Conservation (phyloP, 2,888 invertebrate genomes). For the Diarsia dahlii region DNA sequence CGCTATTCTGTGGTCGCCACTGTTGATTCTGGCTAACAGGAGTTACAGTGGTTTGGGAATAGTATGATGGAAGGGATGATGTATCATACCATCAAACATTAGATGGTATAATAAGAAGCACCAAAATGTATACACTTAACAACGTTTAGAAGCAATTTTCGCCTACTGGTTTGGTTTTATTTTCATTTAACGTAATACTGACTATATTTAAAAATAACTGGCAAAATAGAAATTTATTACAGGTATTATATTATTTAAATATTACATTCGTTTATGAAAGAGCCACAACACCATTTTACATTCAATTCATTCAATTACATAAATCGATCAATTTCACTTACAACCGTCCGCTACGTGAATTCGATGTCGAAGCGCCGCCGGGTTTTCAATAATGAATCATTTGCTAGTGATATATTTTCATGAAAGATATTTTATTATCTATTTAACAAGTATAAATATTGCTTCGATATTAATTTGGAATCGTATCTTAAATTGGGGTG, state of each 20-base stretch:
- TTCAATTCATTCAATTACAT: constrained; percentile 5
- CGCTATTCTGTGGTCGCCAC: no score
- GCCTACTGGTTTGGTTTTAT: no score
- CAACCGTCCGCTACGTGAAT: not conserved
- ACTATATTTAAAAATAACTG: not conserved
- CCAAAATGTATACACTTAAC: no score
- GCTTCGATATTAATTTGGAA: not conserved
- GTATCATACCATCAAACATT: not conserved
- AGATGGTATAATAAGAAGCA: not conserved
- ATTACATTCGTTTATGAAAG: not conserved
- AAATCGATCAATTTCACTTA: constrained; percentile 5
- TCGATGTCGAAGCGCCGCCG: not conserved
- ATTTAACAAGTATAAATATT: constrained; percentile 10
- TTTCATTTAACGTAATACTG: no score
- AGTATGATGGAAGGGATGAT: no score
- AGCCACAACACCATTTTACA: not conserved
- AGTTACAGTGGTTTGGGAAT: no score
- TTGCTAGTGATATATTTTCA: not conserved
- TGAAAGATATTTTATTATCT: not conserved
- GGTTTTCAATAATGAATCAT: constrained; percentile 35
- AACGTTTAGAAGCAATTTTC: no score
- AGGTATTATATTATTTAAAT: not conserved
- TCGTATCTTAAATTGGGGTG: not conserved
- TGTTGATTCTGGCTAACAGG: no score
- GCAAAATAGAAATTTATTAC: not conserved